Evolutionary conservation across 1,140 invertebrate species (phyloP).

Genomic region (Drosophila paulistorum): DNA sequence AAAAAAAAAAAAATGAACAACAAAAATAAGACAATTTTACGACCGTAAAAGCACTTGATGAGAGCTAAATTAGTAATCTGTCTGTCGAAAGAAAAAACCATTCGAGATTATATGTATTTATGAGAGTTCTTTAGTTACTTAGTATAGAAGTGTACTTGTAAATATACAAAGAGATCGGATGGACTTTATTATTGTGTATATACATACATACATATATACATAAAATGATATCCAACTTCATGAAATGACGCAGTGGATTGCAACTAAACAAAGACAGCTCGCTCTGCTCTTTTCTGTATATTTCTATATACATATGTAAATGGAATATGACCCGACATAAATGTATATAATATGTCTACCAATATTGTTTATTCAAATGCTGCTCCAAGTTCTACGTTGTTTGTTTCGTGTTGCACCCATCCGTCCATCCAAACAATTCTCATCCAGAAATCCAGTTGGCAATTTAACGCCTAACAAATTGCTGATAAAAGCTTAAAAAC

Average conservation of each 20-base stretch:
- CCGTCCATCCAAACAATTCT: conserved; percentile 14
- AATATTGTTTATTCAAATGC: too few relatives aligned
- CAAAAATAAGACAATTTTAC: neutral
- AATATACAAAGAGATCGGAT: neutral
- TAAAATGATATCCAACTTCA: conserved; percentile 4
- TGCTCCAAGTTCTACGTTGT: conserved; percentile 33
- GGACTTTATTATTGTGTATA: neutral
- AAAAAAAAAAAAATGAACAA: too few relatives aligned
- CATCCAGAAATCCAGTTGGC: conserved; percentile 24
- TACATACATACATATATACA: too few relatives aligned
- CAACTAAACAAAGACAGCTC: conserved; percentile 33
- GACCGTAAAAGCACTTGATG: neutral
- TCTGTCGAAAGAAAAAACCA: neutral
- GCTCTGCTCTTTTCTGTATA: neutral
- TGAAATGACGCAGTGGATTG: conserved; percentile 43
- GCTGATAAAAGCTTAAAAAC: conserved; percentile 42
- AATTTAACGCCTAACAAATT: conserved; percentile 32
- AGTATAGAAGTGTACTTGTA: neutral
- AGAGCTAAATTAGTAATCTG: neutral
- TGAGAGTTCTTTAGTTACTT: conserved; percentile 1
- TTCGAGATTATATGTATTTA: neutral
- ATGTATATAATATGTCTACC: too few relatives aligned
- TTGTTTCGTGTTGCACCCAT: conserved; percentile 21
- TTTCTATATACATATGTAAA: neutral
- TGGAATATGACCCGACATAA: neutral